Percentiles rank a stretch among this genome's conserved stretches.
Evolutionary conservation across 1,140 invertebrate genomes (phyloP).

Genomic region (Metopolophium dirhodum): DNA sequence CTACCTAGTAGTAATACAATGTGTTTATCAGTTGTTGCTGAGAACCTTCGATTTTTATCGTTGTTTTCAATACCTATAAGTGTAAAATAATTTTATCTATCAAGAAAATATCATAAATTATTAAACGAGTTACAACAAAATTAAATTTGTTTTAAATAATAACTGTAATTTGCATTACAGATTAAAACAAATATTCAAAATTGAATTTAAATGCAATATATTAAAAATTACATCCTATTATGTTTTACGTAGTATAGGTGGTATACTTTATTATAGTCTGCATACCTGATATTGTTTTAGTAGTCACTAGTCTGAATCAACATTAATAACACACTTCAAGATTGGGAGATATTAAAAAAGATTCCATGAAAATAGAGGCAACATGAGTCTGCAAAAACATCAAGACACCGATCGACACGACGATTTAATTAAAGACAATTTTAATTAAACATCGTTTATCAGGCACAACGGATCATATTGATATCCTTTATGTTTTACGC

Average conservation of each 20-base stretch:
- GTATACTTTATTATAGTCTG: neutral
- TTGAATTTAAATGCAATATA: neutral
- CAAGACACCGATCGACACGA: slow-evolving; percentile 27
- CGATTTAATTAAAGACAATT: slow-evolving; percentile 56
- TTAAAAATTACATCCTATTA: neutral
- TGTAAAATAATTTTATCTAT: slow-evolving; percentile 39
- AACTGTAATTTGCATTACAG: neutral
- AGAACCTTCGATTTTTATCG: neutral
- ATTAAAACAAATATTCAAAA: neutral
- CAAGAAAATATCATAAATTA: slow-evolving; percentile 20
- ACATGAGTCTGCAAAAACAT: neutral
- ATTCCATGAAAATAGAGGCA: slow-evolving; percentile 29
- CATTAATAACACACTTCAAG: slow-evolving; percentile 50
- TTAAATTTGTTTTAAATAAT: neutral
- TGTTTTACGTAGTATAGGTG: neutral
- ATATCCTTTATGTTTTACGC: slow-evolving; percentile 50
- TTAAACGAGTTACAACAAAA: neutral
- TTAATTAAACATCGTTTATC: slow-evolving; percentile 57
- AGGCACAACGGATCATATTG: slow-evolving; percentile 29
- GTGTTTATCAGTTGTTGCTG: neutral
- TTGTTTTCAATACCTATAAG: slow-evolving; percentile 2
- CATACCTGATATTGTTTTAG: slow-evolving; percentile 12
- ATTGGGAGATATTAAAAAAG: slow-evolving; percentile 45
- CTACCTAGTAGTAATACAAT: slow-evolving; percentile 6
- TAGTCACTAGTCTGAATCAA: slow-evolving; percentile 30